Evolutionary conservation across 2,888 invertebrate genomes (phyloP), one percentile per base, ranked within the genome.

Genomic region (Morinoia aosen): DNA sequence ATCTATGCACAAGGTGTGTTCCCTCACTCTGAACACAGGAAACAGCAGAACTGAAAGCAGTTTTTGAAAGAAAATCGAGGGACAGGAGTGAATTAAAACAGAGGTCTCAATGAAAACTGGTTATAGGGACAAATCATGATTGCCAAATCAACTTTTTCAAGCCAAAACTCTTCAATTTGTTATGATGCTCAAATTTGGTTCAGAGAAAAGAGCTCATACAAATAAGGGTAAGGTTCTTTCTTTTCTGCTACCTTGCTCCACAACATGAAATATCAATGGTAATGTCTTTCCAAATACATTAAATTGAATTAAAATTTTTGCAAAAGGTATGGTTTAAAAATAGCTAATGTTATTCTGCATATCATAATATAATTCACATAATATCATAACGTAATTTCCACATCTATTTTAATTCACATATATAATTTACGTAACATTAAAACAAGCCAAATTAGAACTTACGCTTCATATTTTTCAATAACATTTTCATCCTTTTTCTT

Each of bases 381-480:
- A 4, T 8, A 33, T 76, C 76, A n/a, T n/a, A n/a, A n/a, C n/a
- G n/a, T n/a, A n/a, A n/a, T n/a, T n/a, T n/a, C n/a, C n/a, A n/a
- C n/a, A n/a, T n/a, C 16, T 76, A 2, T 14, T 76, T 25, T 76
- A 76, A 19, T 25, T 33, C 16, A 25, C 25, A 76, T 5, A 40
- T 40, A 90, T 40, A 14, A 90, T 90, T n/a, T 40, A 90, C 1
- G 39, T 40, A 93, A 91, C 56, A 48, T 40, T 48, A 8, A 88
- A 61, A 58, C 8, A 90, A 19, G 7, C 16, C 39, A 91, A 95
- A 95, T n/a, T 58, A 61, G 48, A 93, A 97, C 97, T 97, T 97
- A 98, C 97, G 98, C 98, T 97, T 99, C 98, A 97, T 98, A 98
- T 14, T 98, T 97, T 97, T 98, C 98, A 58, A 98, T 97, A 97